Evolutionary conservation across 2,888 invertebrate species (phyloP).

Genomic region (Pemphredon lugubris): DNA sequence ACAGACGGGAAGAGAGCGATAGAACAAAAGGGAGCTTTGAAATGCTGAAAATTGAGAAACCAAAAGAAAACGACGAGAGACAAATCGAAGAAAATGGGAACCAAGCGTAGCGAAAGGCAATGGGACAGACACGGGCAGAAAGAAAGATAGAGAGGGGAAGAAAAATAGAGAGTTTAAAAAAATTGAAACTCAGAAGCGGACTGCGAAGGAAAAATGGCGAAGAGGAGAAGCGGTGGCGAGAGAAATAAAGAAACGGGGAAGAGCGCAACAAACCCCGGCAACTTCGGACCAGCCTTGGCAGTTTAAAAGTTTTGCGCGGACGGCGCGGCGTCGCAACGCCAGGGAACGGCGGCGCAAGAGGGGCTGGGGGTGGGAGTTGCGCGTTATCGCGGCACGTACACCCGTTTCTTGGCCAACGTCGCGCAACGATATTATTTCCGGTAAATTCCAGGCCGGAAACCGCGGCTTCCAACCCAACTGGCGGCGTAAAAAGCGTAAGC

Average conservation of each 20-base stretch:
- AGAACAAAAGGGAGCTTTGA: no score
- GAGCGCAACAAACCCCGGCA: conserved; percentile 47
- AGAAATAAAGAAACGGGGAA: conserved; percentile 7
- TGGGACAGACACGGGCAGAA: not conserved
- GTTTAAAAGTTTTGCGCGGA: conserved; percentile 69
- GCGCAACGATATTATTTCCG: conserved; percentile 65
- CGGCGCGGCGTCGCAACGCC: conserved; percentile 56
- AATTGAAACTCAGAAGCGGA: no score
- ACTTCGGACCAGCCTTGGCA: conserved; percentile 66
- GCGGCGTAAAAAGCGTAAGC: conserved; percentile 50
- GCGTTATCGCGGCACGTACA: conserved; percentile 54
- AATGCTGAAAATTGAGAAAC: no score
- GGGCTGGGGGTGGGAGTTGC: no score
- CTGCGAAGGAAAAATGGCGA: not conserved
- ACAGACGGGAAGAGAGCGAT: no score
- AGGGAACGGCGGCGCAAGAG: conserved; percentile 51
- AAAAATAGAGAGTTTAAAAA: no score
- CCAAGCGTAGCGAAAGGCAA: no score
- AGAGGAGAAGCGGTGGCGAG: not conserved
- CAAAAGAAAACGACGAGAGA: no score
- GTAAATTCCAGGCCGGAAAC: conserved; percentile 64
- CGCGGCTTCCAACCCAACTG: conserved; percentile 43
- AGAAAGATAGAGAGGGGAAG: not conserved
- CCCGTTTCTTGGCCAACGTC: conserved; percentile 35
- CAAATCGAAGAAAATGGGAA: no score